Conservation (phyloP, 2,113 vertebrate genomes). For the Proterorhinus semilunaris region DNA sequence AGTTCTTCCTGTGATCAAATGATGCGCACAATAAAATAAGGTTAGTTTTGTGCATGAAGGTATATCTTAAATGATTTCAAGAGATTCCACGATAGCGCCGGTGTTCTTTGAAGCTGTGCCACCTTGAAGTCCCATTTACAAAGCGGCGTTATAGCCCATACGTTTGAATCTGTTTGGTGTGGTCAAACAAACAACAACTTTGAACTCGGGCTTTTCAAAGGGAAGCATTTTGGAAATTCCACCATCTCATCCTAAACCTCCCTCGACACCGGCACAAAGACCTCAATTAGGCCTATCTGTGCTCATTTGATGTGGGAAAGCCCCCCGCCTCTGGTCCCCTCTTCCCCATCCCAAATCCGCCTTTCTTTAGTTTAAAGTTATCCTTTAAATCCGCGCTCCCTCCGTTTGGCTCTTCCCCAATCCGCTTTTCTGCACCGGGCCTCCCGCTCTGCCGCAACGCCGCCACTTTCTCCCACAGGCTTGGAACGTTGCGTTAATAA, state of each 20-base stretch:
- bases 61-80: slow-evolving; percentile 36
- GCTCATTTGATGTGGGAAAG: slow-evolving; percentile 81
- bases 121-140: slow-evolving; percentile 65
- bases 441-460: slow-evolving; percentile 38
- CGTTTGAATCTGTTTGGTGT: slow-evolving; percentile 64
- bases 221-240: slow-evolving; percentile 78
- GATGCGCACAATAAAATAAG: too few species aligned
- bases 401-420: slow-evolving; percentile 56
- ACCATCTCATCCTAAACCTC: slow-evolving; percentile 75
- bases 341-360: slow-evolving; percentile 51
- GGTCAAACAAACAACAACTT: slow-evolving; percentile 73
- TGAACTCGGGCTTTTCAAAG: slow-evolving; percentile 74
- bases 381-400: slow-evolving; percentile 56
- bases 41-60: background rate
- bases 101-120: slow-evolving; percentile 48
- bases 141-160: slow-evolving; percentile 51
- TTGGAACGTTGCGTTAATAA: too few species aligned
- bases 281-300: slow-evolving; percentile 74
- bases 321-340: slow-evolving; percentile 69
- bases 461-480: slow-evolving; percentile 12
- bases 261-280: slow-evolving; percentile 77
- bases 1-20: too few species aligned
- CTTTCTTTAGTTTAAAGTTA: slow-evolving; percentile 52
- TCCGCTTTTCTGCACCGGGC: slow-evolving; percentile 50
- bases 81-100: slow-evolving; percentile 13